Evolutionary conservation across 2,888 invertebrate genomes (phyloP), one percentile per base, ranked within the genome.

Genomic region (Amblyjoppa fuscipennis): DNA sequence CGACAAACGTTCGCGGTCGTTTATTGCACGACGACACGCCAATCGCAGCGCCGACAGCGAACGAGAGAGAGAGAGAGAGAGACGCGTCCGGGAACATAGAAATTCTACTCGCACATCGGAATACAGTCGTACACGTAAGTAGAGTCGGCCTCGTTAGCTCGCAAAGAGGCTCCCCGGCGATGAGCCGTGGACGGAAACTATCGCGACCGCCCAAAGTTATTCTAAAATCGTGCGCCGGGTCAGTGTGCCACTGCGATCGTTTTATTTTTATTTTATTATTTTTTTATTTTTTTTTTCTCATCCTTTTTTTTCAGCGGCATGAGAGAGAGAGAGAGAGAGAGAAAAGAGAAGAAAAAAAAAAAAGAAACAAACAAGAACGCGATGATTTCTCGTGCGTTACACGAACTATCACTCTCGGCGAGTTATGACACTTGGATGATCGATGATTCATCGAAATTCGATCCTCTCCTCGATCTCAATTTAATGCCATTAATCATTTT

Each of bases 151-250:
- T 85, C 85, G 82, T 85, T 85, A 82, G 82, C 56, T 1, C 6
- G 20, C 71, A 13, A 71, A 13, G 45, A 45, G 13, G 64, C 31
- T 64, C 20, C 51, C 25, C 53, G 38, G 0, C 45, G 45, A 11
- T 1, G 45, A 45, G 31, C 6, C 75, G 64, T 13, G 28, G 64
- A 75, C 45, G 75, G 66, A 82, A 64, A 49, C 75, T 78, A 82
- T 68, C 84, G 81, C 88, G 61, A 88, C 85, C 87, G 68, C 86
- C 89, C 89, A 91, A 92, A 93, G 91, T 92, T 92, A 93, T 93
- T 93, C 93, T 90, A 92, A 92, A 93, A 91, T 61, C 91, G 89
- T 89, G 85, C 79, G 71, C 51, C 70, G 85, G 82, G 85, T 85
- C 82, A 85, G 84, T 84, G 81, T 87, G 86, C 84, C 84, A 75